Evolutionary conservation across 2,113 vertebrate genomes (phyloP), one percentile per base, ranked within the genome.

Genomic region (Esox niger): DNA sequence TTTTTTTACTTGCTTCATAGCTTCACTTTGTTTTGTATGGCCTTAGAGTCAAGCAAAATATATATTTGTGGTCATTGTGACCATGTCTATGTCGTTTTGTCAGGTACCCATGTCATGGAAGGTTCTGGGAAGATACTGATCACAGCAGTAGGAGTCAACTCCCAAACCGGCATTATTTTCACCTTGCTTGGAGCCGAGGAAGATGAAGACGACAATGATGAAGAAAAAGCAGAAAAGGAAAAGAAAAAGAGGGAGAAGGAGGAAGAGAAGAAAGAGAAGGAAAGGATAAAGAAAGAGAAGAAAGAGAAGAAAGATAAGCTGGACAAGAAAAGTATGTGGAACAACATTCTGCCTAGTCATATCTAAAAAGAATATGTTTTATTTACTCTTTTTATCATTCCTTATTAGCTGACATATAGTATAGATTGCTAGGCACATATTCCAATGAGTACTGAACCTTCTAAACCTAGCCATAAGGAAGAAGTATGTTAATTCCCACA

Each of bases 101-200:
- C 54, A 99, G 97, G 97, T 69, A 99, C 97, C 56, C 96, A 98
- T 76, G 96, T 98, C 46, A 98, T 99, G 96, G 97, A 99, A 88
- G 97, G 97, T 71, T 98, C 97, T 61, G 96, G 96, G 65, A 95
- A 94, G 88, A 95, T 98, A 91, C 70, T 99, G 58, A 95, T 99
- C 70, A 97, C 94, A 25, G 97, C 95, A 57, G 95, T 98, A 23
- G 97, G 97, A 35, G 84, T 96, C 43, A 98, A 98, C 87, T 99
- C 97, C 74, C 97, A 98, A 84, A 98, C 95, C 74, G 97, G 97
- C 85, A 98, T 98, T 75, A 99, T 99, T 78, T 98, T 97, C 81
- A 95, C 92, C 6, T 92, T 99, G 80, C 95, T 99, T 15, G 95
- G 95, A 20, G 93, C 92, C 66, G 92, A 94, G 25, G 95, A 97